Percentiles rank a stretch among this genome's conserved stretches.
Evolutionary conservation across 2,888 invertebrate species (phyloP).

Genomic region (Yponomeuta plumbellus): DNA sequence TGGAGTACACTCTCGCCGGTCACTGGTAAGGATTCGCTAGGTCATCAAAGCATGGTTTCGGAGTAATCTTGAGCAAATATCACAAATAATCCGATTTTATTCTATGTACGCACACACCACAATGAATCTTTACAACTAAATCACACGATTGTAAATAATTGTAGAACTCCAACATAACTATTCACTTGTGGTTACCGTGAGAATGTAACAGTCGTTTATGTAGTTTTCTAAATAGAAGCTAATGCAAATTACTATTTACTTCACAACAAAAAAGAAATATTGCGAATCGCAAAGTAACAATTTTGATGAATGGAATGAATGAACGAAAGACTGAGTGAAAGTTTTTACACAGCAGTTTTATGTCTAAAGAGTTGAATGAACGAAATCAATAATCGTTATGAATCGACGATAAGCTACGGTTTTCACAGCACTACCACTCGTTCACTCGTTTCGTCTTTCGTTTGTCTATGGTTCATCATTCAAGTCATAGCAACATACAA

Average conservation of each 20-base stretch:
- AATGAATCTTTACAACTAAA: constrained; percentile 10
- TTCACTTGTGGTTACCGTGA: not conserved
- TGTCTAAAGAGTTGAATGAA: not conserved
- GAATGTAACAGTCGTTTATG: not conserved
- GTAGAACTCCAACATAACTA: constrained; percentile 14
- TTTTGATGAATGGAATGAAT: constrained; percentile 13
- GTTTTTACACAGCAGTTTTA: not conserved
- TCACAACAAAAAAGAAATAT: constrained; percentile 11
- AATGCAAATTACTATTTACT: constrained; percentile 15
- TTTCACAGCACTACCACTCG: not conserved
- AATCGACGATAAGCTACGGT: not conserved
- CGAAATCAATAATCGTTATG: not conserved
- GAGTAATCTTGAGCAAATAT: not conserved
- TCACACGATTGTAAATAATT: constrained; percentile 6
- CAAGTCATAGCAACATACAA: not conserved
- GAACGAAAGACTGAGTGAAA: constrained; percentile 1
- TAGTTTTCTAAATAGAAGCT: not conserved
- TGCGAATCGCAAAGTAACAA: constrained; percentile 13
- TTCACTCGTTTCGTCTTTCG: not conserved
- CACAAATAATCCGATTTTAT: constrained; percentile 6
- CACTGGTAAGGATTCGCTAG: not conserved
- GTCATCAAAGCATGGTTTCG: constrained; percentile 6
- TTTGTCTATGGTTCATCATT: not conserved
- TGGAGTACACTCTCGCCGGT: constrained; percentile 14
- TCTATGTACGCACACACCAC: constrained; percentile 10